These are phyloP conservation scores for Astropecten irregularis DNA, from an alignment of 53 echinoderm and acorn worm genomes.

Conservation along the genomic window DNA sequence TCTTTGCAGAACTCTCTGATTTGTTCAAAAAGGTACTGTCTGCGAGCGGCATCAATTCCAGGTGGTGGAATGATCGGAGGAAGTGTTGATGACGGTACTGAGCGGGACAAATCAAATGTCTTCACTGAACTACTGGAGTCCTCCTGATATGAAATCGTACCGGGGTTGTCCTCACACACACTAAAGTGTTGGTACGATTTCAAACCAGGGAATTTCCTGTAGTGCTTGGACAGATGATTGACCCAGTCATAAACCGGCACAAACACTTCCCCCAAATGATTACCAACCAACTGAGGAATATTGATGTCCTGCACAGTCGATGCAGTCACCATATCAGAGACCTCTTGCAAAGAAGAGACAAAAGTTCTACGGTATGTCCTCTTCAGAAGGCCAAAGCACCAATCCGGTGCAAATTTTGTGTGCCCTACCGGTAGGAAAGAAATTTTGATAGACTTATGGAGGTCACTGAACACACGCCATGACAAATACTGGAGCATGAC, in stretches of 20 bases:
- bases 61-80: background rate
- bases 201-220: conserved; percentile 39
- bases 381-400: conserved; percentile 43
- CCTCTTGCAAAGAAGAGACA: conserved; percentile 43
- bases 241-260: conserved; percentile 61
- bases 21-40: background rate
- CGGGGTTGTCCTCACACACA: background rate
- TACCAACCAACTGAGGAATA: conserved; percentile 54
- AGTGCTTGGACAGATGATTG: conserved; percentile 37
- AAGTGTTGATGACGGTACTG: background rate
- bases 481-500: conserved; percentile 31
- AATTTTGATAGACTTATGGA: background rate
- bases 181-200: conserved; percentile 66
- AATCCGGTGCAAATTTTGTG: conserved; percentile 48
- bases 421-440: conserved; percentile 24
- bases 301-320: conserved; percentile 45
- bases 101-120: background rate
- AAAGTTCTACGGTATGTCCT: conserved; percentile 10
- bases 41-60: background rate
- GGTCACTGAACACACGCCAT: conserved; percentile 1
- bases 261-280: conserved; percentile 31
- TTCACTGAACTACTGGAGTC: background rate
- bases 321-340: background rate
- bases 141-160: background rate
- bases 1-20: background rate